A percentile compares a stretch with the other conserved stretches of the same genome.
Conservation (phyloP, 2,797 vertebrate genomes). For the Xerus rutilus region DNA sequence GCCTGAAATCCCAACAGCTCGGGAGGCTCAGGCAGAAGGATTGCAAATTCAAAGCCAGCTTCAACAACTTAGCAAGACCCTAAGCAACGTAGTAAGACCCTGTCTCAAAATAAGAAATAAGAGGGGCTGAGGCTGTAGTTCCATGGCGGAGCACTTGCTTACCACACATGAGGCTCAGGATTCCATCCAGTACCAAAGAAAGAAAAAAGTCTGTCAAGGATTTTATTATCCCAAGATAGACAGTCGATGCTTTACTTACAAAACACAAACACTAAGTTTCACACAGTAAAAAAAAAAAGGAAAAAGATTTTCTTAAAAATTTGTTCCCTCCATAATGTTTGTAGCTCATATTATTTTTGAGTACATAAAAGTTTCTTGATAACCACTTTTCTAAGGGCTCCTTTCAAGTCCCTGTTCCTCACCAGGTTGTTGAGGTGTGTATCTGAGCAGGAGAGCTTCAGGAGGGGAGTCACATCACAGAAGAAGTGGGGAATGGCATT, state of each 20-base stretch:
- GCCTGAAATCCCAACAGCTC: no score
- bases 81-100: no score
- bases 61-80: no score
- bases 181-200: not conserved
- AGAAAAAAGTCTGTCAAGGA: no score
- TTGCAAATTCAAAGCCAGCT: no score
- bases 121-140: not conserved
- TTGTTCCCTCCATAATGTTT: not conserved
- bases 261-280: not conserved
- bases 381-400: constrained; percentile 58
- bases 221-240: not conserved
- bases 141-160: not conserved
- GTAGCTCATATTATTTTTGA: not conserved
- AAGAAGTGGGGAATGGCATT: constrained; percentile 63
- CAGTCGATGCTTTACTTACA: not conserved
- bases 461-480: constrained; percentile 42
- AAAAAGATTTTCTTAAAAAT: not conserved
- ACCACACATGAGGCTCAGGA: no score
- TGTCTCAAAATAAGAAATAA: no score
- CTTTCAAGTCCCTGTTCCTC: constrained; percentile 50
- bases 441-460: constrained; percentile 71
- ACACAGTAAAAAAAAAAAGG: not conserved
- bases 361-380: not conserved
- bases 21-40: no score
- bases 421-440: constrained; percentile 58